Base-by-base conservation (phyloP, 2,888 invertebrate genomes). In the Galerucella calmariensis region DNA sequence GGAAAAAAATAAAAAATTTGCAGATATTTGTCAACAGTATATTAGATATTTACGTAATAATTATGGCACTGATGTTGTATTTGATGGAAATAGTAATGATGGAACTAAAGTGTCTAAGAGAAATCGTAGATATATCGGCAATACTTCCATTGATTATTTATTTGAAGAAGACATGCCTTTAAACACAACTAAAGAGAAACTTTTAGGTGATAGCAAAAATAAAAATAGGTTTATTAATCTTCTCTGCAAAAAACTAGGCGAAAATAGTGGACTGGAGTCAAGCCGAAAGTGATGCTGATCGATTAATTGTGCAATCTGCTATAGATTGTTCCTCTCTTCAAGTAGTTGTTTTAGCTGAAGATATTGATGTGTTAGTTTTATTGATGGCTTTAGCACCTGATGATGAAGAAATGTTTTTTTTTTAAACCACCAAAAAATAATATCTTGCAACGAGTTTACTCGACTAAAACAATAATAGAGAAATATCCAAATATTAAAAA, bases 301-400 rank as follows among this genome's bases (percentile, higher is more conserved):
- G 27, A 27, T 27, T 27, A 27, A 27, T 35, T 35, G 35, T 6
- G 35, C 35, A 35, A 35, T 35, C 35, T 35, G 35, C 35, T 35
- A 35, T 62, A 62, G 62, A 69, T 69, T 59, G 69, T 69, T 44
- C 16, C 69, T 69, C 59, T 27, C 58, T 44, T 69, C 41, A 58
- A 46, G 69, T 69, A 56, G 58, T 62, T 80, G 77, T 79, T 79
- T 79, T 79, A 76, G 78, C 76, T 72, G 79, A 79, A 53, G 77
- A 79, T 53, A 79, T 78, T 72, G 73, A 77, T 76, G 72, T 76
- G 14, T 74, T 77, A 72, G 74, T 79, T 67, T 63, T 78, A 76
- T 77, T 80, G 71, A 78, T 77, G 72, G 73, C 62, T 62, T 62
- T 62, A 35, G 62, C 62, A 62, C 41, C 41, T 62, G 35, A 62